Conservation (phyloP, 2,113 vertebrate species). For the Melanotaenia duboulayi region DNA sequence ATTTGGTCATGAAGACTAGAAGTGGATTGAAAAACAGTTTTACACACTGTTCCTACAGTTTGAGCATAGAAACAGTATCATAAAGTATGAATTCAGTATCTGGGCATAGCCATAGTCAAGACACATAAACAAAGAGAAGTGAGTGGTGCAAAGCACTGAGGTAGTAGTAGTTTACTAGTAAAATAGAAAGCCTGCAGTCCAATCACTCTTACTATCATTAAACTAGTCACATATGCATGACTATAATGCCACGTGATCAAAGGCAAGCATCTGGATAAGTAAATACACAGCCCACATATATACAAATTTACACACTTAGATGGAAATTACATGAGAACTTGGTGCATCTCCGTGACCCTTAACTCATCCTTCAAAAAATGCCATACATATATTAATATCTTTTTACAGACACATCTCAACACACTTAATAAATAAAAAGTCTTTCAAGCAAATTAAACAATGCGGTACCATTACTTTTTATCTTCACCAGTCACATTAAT, state of each 20-base stretch:
- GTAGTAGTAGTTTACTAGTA: not conserved
- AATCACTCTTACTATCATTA: not conserved
- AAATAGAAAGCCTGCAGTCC: not conserved
- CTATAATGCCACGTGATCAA: not conserved
- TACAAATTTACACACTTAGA: not conserved
- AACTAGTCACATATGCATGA: not conserved
- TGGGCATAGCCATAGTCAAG: not conserved
- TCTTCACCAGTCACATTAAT: conserved; percentile 15
- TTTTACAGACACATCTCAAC: not conserved
- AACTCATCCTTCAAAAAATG: not conserved
- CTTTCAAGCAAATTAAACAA: not conserved
- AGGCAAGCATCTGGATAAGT: conserved; percentile 3
- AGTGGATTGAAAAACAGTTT: no score
- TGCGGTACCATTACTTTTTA: not conserved
- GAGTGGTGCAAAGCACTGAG: not conserved
- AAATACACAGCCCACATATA: not conserved
- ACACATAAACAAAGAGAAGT: not conserved
- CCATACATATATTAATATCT: not conserved
- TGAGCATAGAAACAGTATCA: no score
- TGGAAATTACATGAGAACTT: not conserved
- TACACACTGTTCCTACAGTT: no score
- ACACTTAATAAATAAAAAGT: conserved; percentile 19
- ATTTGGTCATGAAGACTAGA: no score
- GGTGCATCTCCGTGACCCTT: not conserved
- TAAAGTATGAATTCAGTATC: no score